Percentiles rank a stretch among this genome's conserved stretches.
phyloP scores from a whole-genome alignment of 1,140 invertebrate genomes.

The Ctenoplectra terminalis region DNA sequence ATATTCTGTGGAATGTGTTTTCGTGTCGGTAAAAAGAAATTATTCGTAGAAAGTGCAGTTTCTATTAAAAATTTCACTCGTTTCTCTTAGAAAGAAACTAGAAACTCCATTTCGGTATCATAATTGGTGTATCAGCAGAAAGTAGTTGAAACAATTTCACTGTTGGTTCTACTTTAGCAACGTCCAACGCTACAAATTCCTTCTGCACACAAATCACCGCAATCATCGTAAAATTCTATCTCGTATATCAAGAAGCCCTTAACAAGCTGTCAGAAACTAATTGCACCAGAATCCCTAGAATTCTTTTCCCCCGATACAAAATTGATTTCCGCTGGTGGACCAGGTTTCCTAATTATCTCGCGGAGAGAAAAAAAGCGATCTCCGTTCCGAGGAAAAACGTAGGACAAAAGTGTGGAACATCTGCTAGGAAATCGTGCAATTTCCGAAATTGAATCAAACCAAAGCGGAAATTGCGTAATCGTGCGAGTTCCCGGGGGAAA shows the following conservation, averaged over 20 bases:
- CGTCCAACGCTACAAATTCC: not conserved
- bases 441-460: slow-evolving; percentile 76
- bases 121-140: not conserved
- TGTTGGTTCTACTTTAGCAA: not conserved
- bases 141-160: slow-evolving; percentile 9
- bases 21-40: not conserved
- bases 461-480: slow-evolving; percentile 78
- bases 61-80: slow-evolving; percentile 19
- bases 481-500: slow-evolving; percentile 58
- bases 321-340: not conserved
- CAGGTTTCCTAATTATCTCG: slow-evolving; percentile 21
- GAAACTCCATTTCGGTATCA: not conserved
- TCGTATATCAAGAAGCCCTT: not conserved
- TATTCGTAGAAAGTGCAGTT: slow-evolving; percentile 40
- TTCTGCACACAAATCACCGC: not conserved
- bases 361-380: not conserved
- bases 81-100: not conserved
- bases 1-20: not conserved
- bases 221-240: not conserved
- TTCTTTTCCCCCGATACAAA: not conserved
- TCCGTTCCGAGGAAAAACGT: not conserved
- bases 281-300: not conserved
- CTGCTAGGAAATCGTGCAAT: slow-evolving; percentile 71
- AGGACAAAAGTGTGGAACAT: slow-evolving; percentile 19
- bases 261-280: slow-evolving; percentile 18